These are phyloP conservation scores for Matsumyia berberina DNA, from an alignment of 2,888 invertebrate species.

Conservation along the genomic window DNA sequence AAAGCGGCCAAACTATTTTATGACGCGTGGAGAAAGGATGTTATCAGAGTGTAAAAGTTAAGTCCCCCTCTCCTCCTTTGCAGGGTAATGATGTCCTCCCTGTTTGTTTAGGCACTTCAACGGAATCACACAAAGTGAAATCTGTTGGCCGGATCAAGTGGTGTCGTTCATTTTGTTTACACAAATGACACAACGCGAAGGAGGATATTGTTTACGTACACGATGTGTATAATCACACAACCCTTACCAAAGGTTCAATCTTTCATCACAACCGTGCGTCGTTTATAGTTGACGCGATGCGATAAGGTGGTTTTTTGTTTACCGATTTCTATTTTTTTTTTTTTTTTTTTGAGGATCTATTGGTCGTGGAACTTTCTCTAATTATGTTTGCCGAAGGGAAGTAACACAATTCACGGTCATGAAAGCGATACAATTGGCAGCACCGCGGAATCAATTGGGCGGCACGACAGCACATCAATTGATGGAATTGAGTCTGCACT, in stretches of 20 bases:
- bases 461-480: conserved; percentile 64
- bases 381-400: conserved; percentile 53
- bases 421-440: conserved; percentile 13
- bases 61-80: neutral
- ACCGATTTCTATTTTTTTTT: conserved; percentile 15
- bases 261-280: conserved; percentile 37
- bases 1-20: conserved; percentile 9
- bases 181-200: neutral
- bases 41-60: conserved; percentile 27
- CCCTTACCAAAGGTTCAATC: conserved; percentile 40
- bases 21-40: conserved; percentile 52
- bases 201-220: conserved; percentile 33
- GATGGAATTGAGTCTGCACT: conserved; percentile 57
- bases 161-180: conserved; percentile 23
- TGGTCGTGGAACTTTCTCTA: conserved; percentile 28
- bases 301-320: conserved; percentile 63
- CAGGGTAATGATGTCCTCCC: conserved; percentile 14
- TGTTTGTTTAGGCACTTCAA: conserved; percentile 70
- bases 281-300: conserved; percentile 21
- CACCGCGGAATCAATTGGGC: conserved; percentile 57
- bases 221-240: conserved; percentile 18
- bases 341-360: conserved; percentile 20
- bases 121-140: conserved; percentile 34
- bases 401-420: conserved; percentile 58
- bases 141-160: conserved; percentile 22